Evolutionary conservation across 2,113 vertebrate species (phyloP).

Genomic region (Parotia lawesii): DNA sequence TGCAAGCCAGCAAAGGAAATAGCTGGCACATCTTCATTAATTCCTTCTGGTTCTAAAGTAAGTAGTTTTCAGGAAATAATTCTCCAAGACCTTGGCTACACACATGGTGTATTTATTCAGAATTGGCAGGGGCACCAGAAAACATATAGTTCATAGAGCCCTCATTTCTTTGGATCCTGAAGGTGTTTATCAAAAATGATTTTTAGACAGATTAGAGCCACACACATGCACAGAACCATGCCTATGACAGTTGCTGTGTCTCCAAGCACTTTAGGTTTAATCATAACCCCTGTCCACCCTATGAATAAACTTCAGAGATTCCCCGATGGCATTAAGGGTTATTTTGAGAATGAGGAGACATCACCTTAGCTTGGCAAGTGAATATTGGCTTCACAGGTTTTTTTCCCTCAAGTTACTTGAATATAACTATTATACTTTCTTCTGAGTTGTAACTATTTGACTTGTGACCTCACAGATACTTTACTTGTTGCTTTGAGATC

Average conservation of each 20-base stretch:
- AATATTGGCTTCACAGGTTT: not conserved
- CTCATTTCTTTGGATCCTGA: not conserved
- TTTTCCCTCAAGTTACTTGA: not conserved
- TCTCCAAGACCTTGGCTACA: constrained; percentile 54
- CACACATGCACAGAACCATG: not conserved
- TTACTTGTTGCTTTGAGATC: constrained; percentile 35
- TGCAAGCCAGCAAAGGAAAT: constrained; percentile 40
- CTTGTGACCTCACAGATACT: constrained; percentile 30
- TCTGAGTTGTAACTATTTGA: constrained; percentile 2
- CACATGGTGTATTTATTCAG: constrained; percentile 25
- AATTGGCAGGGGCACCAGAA: constrained; percentile 51
- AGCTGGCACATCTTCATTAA: constrained; percentile 67
- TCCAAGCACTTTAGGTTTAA: not conserved
- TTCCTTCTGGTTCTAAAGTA: constrained; percentile 65
- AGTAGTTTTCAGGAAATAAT: constrained; percentile 64
- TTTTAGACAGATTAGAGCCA: constrained; percentile 1
- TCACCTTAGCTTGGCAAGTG: not conserved
- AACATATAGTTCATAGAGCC: constrained; percentile 24
- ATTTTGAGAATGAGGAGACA: not conserved
- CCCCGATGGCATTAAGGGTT: not conserved
- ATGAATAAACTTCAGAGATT: not conserved
- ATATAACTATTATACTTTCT: constrained; percentile 8
- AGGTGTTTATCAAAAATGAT: constrained; percentile 18
- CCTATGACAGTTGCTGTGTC: not conserved
- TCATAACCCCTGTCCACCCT: not conserved